phyloP scores from a whole-genome alignment of 2,113 vertebrate genomes.

The Gymnobelideus leadbeateri region DNA sequence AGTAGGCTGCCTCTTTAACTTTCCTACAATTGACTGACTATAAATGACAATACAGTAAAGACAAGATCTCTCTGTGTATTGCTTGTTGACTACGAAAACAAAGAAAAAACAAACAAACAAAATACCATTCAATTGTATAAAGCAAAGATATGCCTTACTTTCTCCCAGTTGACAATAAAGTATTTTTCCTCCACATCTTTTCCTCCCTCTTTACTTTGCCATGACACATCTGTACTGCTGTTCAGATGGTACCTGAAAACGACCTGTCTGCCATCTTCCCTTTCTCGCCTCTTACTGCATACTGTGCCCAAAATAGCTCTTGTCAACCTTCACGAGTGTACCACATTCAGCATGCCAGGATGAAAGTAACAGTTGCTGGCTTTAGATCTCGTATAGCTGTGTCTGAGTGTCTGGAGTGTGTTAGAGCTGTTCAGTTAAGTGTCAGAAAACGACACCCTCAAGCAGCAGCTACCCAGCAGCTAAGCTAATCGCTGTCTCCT shows the following conservation, averaged over 20 bases:
- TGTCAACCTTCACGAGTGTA: slow-evolving; percentile 11
- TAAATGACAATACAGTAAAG: neutral
- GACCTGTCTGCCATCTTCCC: slow-evolving; percentile 63
- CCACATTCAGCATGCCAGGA: neutral
- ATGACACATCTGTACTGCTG: neutral
- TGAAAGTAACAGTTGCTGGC: neutral
- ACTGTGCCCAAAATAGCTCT: slow-evolving; percentile 55
- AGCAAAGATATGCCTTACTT: neutral
- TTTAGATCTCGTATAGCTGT: slow-evolving; percentile 14
- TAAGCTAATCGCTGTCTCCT: neutral
- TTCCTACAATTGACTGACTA: neutral
- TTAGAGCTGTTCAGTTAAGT: neutral
- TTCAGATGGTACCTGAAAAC: slow-evolving; percentile 53
- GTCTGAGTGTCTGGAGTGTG: neutral
- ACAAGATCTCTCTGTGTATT: neutral
- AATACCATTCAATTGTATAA: neutral
- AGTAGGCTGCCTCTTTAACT: neutral
- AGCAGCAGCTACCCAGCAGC: slow-evolving; percentile 6
- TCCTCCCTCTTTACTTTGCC: neutral
- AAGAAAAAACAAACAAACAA: neutral
- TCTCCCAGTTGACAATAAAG: neutral
- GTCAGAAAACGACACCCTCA: neutral
- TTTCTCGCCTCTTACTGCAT: slow-evolving; percentile 50
- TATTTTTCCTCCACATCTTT: neutral
- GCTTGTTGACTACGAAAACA: neutral